Evolutionary conservation across 2,888 invertebrate species (phyloP).

Genomic region (Hyles lineata): DNA sequence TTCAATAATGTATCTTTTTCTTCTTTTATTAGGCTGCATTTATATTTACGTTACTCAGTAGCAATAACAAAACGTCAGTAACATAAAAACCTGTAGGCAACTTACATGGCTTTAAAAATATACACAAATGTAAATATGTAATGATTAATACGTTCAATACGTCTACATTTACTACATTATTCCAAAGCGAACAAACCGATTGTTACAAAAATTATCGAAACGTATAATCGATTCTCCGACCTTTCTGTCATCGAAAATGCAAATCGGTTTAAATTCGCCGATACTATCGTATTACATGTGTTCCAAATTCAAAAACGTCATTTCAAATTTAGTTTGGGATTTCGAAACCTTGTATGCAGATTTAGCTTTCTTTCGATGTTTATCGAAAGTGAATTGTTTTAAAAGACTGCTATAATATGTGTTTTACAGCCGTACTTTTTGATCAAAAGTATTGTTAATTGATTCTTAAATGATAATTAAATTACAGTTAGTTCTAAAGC

Average conservation of each 20-base stretch:
- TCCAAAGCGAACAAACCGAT: background rate
- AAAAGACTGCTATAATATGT: no score
- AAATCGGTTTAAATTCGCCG: slow-evolving; percentile 22
- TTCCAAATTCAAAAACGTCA: slow-evolving; percentile 13
- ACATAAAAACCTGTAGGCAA: background rate
- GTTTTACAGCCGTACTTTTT: no score
- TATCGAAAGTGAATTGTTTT: no score
- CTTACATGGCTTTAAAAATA: background rate
- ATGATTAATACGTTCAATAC: background rate
- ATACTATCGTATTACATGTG: slow-evolving; percentile 9
- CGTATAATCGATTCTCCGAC: slow-evolving; percentile 13
- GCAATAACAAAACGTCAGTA: slow-evolving; percentile 3
- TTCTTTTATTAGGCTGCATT: no score
- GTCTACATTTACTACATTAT: background rate
- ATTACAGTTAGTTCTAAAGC: no score
- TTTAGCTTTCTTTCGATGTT: no score
- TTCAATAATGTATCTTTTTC: background rate
- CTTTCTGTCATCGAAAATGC: background rate
- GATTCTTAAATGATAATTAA: no score
- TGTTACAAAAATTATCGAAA: background rate
- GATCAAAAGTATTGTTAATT: no score
- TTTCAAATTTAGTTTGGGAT: background rate
- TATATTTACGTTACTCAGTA: background rate
- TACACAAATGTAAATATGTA: background rate
- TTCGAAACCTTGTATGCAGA: background rate